These are phyloP conservation scores for Coilia nasus DNA, from an alignment of 2,797 vertebrate species.

Conservation along the genomic window DNA sequence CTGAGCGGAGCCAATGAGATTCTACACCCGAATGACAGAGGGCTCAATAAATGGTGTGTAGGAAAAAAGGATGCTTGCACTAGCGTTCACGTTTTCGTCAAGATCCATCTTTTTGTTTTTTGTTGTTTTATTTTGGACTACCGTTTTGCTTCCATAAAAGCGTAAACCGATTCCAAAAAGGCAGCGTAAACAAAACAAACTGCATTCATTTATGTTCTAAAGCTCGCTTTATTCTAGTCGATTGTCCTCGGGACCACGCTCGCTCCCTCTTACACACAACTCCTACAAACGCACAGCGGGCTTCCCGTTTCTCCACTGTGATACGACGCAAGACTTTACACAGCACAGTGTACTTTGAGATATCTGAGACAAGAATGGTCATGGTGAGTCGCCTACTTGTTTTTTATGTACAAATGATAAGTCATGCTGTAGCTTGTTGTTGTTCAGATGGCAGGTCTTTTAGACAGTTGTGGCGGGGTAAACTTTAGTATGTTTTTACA, in stretches of 20 bases:
- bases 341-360: slow-evolving; percentile 46
- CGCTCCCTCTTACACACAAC: slow-evolving; percentile 32
- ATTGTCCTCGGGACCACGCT: slow-evolving; percentile 55
- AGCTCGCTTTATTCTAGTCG: slow-evolving; percentile 46
- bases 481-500: neutral
- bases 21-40: slow-evolving; percentile 80
- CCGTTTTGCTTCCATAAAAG: slow-evolving; percentile 34
- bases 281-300: slow-evolving; percentile 4
- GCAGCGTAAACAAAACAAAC: neutral
- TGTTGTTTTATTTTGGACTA: slow-evolving; percentile 32
- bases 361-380: slow-evolving; percentile 91
- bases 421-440: neutral
- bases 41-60: slow-evolving; percentile 83
- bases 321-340: slow-evolving; percentile 11
- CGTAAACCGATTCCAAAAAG: neutral
- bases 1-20: slow-evolving; percentile 83
- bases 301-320: neutral
- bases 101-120: slow-evolving; percentile 55
- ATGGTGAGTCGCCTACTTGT: slow-evolving; percentile 87
- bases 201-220: slow-evolving; percentile 21
- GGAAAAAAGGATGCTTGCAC: slow-evolving; percentile 78
- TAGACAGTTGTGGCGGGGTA: neutral
- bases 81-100: slow-evolving; percentile 70
- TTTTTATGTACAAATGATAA: slow-evolving; percentile 33
- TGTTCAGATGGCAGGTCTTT: neutral